These are phyloP conservation scores for Notothenia coriiceps DNA, from an alignment of 2,113 vertebrate genomes.

Conservation along the genomic window DNA sequence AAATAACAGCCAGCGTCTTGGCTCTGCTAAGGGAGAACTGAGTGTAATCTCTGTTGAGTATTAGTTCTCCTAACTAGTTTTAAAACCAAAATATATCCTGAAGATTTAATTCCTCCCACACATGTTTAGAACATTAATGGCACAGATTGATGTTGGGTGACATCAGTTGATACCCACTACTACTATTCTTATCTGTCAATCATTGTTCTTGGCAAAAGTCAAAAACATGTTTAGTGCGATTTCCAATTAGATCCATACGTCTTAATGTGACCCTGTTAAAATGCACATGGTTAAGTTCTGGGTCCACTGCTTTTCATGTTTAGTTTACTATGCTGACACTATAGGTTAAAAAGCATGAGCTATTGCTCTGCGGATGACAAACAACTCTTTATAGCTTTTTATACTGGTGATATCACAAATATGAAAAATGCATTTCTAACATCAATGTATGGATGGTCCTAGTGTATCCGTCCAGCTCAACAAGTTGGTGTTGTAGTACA, in stretches of 20 bases:
- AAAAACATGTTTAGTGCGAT: background rate
- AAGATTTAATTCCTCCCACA: background rate
- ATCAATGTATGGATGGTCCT: background rate
- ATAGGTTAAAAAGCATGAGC: background rate
- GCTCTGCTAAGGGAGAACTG: constrained; percentile 8
- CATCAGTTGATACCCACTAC: too few relatives aligned
- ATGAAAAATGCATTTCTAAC: background rate
- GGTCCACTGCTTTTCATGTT: background rate
- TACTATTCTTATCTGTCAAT: too few relatives aligned
- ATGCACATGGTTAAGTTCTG: background rate
- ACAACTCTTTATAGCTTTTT: background rate
- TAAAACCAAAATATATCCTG: background rate
- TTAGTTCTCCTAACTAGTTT: background rate
- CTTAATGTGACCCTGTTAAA: background rate
- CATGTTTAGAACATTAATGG: too few relatives aligned
- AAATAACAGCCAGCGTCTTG: constrained; percentile 10
- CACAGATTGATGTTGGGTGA: too few relatives aligned
- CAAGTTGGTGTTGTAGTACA: too few relatives aligned
- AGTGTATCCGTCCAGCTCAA: too few relatives aligned
- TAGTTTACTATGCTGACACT: background rate
- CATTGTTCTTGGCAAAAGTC: background rate
- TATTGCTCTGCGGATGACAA: background rate
- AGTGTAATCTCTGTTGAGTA: constrained; percentile 4
- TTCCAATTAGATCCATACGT: background rate
- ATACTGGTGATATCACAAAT: too few relatives aligned